phyloP scores from a whole-genome alignment of 2,113 vertebrate genomes.

The Apodemus speciosus region DNA sequence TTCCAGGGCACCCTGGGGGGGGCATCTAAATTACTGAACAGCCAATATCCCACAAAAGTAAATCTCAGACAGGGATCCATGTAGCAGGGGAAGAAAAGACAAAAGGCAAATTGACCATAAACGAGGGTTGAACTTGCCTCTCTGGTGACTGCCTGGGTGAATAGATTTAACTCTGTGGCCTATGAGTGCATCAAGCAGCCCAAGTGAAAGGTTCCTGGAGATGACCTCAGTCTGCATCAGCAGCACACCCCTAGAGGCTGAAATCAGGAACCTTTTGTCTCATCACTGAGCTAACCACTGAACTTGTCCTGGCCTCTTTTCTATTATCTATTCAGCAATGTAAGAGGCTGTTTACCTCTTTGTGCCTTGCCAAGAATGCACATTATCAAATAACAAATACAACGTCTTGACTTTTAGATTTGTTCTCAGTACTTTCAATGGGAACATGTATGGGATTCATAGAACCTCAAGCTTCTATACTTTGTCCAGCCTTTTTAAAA shows the following conservation, averaged over 20 bases:
- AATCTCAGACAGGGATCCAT: neutral
- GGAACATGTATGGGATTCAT: neutral
- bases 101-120: neutral
- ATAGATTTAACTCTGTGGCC: neutral
- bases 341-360: neutral
- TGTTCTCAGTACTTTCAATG: neutral
- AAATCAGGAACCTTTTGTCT: neutral
- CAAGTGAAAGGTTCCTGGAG: neutral
- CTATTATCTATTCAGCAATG: neutral
- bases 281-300: neutral
- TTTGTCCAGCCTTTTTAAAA: neutral
- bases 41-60: slow-evolving; percentile 6
- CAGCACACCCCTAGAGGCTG: neutral
- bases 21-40: neutral
- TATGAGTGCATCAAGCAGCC: neutral
- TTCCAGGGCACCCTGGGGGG: neutral
- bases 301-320: neutral
- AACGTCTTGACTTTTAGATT: neutral
- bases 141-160: neutral
- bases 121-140: neutral
- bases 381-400: neutral
- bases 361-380: neutral
- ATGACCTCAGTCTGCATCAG: neutral
- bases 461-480: neutral
- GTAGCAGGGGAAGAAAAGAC: neutral